Evolutionary conservation across 2,888 invertebrate genomes (phyloP).

Genomic region (Trileptium ribeirensis): DNA sequence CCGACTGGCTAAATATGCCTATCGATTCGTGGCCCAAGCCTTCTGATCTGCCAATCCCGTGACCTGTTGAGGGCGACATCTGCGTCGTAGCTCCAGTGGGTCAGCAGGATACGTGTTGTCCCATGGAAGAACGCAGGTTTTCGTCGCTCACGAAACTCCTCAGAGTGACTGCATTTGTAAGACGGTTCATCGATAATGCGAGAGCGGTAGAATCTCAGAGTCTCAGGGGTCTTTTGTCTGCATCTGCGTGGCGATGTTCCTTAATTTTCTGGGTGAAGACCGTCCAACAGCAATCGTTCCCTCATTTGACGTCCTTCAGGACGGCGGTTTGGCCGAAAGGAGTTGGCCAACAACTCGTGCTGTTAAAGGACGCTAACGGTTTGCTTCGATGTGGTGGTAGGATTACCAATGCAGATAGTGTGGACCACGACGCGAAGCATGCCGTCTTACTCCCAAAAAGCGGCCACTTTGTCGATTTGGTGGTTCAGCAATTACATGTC

Average conservation of each 20-base stretch:
- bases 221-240: not conserved
- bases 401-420: not conserved
- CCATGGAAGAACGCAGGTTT: not conserved
- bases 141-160: not conserved
- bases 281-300: not conserved
- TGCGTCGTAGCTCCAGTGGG: not conserved
- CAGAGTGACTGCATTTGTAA: not conserved
- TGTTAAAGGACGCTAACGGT: not conserved
- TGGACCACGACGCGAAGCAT: not conserved
- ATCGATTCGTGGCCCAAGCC: not conserved
- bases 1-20: conserved; percentile 33
- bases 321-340: not conserved
- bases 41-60: no score
- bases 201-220: not conserved
- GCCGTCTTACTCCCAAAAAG: not conserved
- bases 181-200: not conserved
- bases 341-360: not conserved
- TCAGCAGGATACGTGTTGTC: not conserved
- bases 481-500: not conserved
- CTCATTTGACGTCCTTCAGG: not conserved
- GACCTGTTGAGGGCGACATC: not conserved
- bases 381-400: not conserved
- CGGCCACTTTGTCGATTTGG: not conserved
- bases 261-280: not conserved
- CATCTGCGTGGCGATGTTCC: not conserved